phyloP scores from a whole-genome alignment of 2,888 invertebrate species.

The Athrips mouffetella region DNA sequence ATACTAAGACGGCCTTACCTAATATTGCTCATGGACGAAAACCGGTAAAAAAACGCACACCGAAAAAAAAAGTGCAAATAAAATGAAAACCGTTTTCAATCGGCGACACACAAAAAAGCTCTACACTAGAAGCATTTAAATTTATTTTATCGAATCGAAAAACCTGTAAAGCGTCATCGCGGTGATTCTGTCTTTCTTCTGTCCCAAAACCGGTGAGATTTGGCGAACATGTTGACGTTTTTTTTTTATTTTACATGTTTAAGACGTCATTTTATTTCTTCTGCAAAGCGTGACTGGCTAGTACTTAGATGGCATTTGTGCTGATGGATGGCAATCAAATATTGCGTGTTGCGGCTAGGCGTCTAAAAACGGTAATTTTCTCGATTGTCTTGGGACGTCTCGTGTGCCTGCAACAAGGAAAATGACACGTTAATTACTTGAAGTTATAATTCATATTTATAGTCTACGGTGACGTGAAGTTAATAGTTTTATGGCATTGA shows the following conservation, averaged over 20 bases:
- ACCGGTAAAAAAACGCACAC: slow-evolving; percentile 24
- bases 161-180: slow-evolving; percentile 59
- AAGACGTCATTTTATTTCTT: slow-evolving; percentile 28
- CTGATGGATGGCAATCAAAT: slow-evolving; percentile 36
- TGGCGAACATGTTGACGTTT: slow-evolving; percentile 54
- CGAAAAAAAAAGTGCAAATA: slow-evolving; percentile 23
- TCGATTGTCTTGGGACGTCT: slow-evolving; percentile 40
- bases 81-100: slow-evolving; percentile 35
- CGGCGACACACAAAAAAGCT: slow-evolving; percentile 68
- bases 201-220: slow-evolving; percentile 64
- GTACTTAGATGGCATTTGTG: slow-evolving; percentile 32
- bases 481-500: slow-evolving; percentile 5
- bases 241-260: slow-evolving; percentile 33
- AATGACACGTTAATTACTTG: slow-evolving; percentile 20
- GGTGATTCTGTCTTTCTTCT: slow-evolving; percentile 54
- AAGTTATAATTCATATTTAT: slow-evolving; percentile 4
- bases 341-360: slow-evolving; percentile 31
- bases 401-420: slow-evolving; percentile 54
- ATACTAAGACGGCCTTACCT: slow-evolving; percentile 37
- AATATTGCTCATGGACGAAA: slow-evolving; percentile 51
- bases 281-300: slow-evolving; percentile 29
- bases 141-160: slow-evolving; percentile 57
- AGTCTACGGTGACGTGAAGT: not conserved
- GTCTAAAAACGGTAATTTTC: slow-evolving; percentile 40
- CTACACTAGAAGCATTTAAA: slow-evolving; percentile 44